Evolutionary conservation across 2,888 invertebrate genomes (phyloP), one percentile per base, ranked within the genome.

Genomic region (Polyploca ridens): DNA sequence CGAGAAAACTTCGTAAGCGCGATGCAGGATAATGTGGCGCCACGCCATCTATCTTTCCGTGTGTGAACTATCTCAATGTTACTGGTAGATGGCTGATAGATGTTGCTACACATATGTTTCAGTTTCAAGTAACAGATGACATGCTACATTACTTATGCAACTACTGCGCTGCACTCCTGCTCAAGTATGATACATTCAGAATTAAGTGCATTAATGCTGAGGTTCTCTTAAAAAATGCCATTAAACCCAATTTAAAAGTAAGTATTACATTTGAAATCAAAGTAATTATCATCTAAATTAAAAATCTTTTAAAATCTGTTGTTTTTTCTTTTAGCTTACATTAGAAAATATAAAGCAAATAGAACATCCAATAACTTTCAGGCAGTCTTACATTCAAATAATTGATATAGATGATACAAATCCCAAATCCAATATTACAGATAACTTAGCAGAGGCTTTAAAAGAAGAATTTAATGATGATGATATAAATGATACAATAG

Each of bases 141-240:
- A 16, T 54, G 54, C 54, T 19, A 54, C 54, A 54, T 54, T 54
- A 54, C 19, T 54, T 54, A 19, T 54, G 54, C 19, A 54, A 14
- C 54, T 54, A 19, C 19, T 54, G 54, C 19, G 19, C 54, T 19
- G 54, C 54, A 19, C 54, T 54, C 54, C 54, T 54, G 8, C 19
- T 54, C 54, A 54, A 54, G 19, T 54, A 14, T 54, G 54, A 54
- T 2, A 10, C 16, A 8, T 54, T 54, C 54, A 54, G 19, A 54
- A 19, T 10, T 0, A 54, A 54, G 10, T 54, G 54, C 14, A 19
- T 54, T 0, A 10, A 19, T 54, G 4, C 54, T 19, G 19, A 54
- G 10, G 3, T 19, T 19, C 1, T 54, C 1, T 54, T 54, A 10
- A 54, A 54, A 54, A 19, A 19, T 19, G 19, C 54, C 8, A 54